Percentiles rank a stretch among this genome's conserved stretches.
phyloP scores from a whole-genome alignment of 2,797 vertebrate species.

The Epinephelus awoara region DNA sequence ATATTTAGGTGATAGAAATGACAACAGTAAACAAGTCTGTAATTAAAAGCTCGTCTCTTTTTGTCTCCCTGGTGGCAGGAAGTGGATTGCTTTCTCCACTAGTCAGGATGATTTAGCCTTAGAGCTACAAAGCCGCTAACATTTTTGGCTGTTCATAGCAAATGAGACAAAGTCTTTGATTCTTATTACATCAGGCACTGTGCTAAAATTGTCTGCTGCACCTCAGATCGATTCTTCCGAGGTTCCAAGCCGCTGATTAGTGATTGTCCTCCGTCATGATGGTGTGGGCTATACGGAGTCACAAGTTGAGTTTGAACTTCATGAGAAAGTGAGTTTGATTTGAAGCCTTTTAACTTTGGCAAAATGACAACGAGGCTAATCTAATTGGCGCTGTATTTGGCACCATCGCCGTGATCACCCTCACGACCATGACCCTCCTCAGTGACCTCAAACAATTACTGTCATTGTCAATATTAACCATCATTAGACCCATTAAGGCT shows the following conservation, averaged over 20 bases:
- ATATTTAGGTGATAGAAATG: constrained; percentile 76
- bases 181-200: constrained; percentile 29
- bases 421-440: constrained; percentile 12
- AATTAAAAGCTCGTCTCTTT: constrained; percentile 82
- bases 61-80: constrained; percentile 67
- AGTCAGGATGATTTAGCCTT: constrained; percentile 48
- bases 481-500: constrained; percentile 36
- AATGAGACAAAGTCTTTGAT: constrained; percentile 48
- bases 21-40: constrained; percentile 79
- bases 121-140: constrained; percentile 45
- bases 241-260: constrained; percentile 8
- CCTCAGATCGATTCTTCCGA: constrained; percentile 28
- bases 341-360: background rate
- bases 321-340: background rate
- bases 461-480: constrained; percentile 38
- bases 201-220: constrained; percentile 33
- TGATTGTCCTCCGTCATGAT: background rate
- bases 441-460: constrained; percentile 35
- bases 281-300: background rate
- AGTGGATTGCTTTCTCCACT: constrained; percentile 61
- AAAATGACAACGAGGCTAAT: constrained; percentile 5
- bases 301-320: constrained; percentile 17
- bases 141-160: constrained; percentile 54
- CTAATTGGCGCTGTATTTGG: background rate
- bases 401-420: constrained; percentile 7